Evolutionary conservation across 2,888 invertebrate genomes (phyloP).

Genomic region (Chrysolina americana): DNA sequence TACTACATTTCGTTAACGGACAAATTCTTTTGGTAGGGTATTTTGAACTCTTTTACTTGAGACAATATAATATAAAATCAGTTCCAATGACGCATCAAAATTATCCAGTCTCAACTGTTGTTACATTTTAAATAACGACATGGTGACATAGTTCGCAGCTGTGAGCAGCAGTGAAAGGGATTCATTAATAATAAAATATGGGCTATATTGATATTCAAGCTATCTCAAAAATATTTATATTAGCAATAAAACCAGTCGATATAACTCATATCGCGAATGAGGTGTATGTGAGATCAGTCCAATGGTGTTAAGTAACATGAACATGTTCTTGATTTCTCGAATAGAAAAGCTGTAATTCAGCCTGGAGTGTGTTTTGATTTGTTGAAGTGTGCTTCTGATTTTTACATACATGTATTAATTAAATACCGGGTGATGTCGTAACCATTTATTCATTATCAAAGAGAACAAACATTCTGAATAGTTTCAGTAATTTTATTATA

Average conservation of each 20-base stretch:
- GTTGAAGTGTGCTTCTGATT: no score
- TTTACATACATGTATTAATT: no score
- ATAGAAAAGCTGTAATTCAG: neutral
- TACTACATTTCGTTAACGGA: no score
- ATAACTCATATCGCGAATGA: neutral
- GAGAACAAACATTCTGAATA: no score
- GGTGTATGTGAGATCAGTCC: slow-evolving; percentile 1
- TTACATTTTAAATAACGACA: no score
- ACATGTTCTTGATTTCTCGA: neutral
- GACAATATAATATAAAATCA: neutral
- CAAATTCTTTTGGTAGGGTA: no score
- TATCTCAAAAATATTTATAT: slow-evolving; percentile 2
- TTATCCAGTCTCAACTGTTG: neutral
- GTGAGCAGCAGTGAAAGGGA: slow-evolving; percentile 4
- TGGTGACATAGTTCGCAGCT: neutral
- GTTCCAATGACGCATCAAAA: neutral
- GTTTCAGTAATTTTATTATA: no score
- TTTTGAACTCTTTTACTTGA: no score
- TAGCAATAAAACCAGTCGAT: neutral
- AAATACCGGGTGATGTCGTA: no score
- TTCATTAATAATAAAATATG: slow-evolving; percentile 8
- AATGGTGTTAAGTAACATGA: neutral
- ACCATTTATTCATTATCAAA: no score
- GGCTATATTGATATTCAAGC: neutral
- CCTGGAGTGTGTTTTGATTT: neutral